Base-by-base conservation (phyloP, 2,113 vertebrate genomes). In the Hucho hucho region DNA sequence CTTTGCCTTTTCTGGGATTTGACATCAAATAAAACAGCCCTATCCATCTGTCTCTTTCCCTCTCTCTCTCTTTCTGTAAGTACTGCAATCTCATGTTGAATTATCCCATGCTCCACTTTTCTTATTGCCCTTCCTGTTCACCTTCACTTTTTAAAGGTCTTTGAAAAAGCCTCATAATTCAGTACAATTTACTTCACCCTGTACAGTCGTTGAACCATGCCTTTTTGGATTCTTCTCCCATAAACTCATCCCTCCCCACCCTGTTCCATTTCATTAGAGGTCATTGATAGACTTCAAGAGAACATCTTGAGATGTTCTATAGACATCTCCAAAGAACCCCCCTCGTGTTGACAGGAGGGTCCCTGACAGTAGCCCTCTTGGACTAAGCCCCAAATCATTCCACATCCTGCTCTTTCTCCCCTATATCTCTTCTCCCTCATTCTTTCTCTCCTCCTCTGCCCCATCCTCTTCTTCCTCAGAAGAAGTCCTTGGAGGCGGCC, bases 401-500 rank as follows among this genome's bases (percentile, higher is more conserved):
- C 46, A 56, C 69, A 20, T 18, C 13, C 47, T 53, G 14, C 49
- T 28, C 22, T 70, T 69, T 73, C 67, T 64, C 26, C 53, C 24
- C 73, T 69, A 69, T 64, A 75, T 69, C 7, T 68, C 56, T 53
- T 68, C 49, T 72, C 70, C 29, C 63, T 67, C 64, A 70, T 73
- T 53, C 20, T 63, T 13, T 56, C 67, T 72, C 68, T 26, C 59
- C 64, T 59, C 72, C 75, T 53, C 20, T 65, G 6, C 32, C 71
- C 49, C 65, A 47, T 59, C 24, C 63, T 47, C 53, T 64, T 76
- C 83, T 69, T 70, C 66, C 58, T 94, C 88, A 94, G 79, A 94
- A 75, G 70, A 93, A 94, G 80, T 94, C 94, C 78, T 94, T 94
- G n/a, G 94, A 94, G 70, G 94, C 81, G 2, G 94, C 94, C 14